These are phyloP conservation scores for Ascidia mentula DNA, from an alignment of 23 tunicate species.

Conservation along the genomic window DNA sequence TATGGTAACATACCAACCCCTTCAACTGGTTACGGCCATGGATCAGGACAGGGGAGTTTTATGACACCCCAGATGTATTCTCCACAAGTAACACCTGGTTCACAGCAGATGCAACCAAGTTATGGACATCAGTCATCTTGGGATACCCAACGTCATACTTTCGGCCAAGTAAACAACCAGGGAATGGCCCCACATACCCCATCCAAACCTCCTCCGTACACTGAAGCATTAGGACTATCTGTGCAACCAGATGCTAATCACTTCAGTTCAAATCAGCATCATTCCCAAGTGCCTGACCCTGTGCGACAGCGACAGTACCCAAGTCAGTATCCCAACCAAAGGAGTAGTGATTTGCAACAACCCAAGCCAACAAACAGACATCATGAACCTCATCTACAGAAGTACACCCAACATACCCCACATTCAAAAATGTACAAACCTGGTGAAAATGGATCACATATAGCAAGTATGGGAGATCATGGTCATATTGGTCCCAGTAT, in stretches of 20 bases:
- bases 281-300: background rate
- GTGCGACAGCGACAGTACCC: background rate
- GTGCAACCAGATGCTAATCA: background rate
- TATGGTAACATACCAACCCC: background rate
- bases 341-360: background rate
- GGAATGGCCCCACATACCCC: background rate
- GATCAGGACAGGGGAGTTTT: background rate
- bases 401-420: background rate
- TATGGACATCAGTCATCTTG: background rate
- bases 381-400: background rate
- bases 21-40: background rate
- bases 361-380: background rate
- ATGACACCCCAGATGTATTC: background rate
- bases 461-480: background rate
- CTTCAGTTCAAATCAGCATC: background rate
- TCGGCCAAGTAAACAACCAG: background rate
- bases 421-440: background rate
- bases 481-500: background rate
- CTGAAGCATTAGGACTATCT: conserved; percentile 32
- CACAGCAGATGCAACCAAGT: background rate
- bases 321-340: background rate
- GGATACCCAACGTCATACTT: background rate
- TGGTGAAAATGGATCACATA: background rate
- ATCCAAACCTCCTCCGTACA: conserved; percentile 44
- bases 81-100: background rate